Evolutionary conservation across 1,140 invertebrate species (phyloP).

Genomic region (Tetramorium parvispinum): DNA sequence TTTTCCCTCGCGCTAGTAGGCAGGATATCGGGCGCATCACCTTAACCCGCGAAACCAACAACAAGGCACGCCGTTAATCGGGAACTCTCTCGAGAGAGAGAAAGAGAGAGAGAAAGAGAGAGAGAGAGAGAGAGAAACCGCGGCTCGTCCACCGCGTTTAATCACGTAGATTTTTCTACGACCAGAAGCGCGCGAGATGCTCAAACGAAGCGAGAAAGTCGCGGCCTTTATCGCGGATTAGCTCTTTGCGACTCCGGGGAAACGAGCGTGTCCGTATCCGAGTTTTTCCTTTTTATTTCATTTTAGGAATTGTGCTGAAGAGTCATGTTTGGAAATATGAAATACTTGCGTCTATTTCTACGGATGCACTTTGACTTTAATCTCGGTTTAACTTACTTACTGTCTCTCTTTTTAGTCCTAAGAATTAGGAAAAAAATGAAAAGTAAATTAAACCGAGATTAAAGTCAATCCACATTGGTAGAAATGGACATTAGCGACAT

Average conservation of each 20-base stretch:
- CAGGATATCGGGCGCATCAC: constrained; percentile 27
- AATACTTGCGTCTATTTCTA: too few species aligned
- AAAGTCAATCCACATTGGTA: too few species aligned
- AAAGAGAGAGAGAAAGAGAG: too few species aligned
- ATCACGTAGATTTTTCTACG: background rate
- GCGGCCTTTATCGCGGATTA: background rate
- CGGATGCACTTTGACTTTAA: too few species aligned
- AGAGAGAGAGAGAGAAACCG: background rate
- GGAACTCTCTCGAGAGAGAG: background rate
- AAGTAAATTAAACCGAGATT: too few species aligned
- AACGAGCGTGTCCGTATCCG: background rate
- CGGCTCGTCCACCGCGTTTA: constrained; percentile 4
- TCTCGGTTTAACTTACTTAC: too few species aligned
- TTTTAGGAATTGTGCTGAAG: background rate
- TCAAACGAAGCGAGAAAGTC: background rate
- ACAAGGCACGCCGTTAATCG: constrained; percentile 17
- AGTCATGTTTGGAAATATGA: background rate
- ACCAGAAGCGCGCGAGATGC: background rate
- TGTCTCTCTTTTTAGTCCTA: too few species aligned
- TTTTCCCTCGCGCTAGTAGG: constrained; percentile 35
- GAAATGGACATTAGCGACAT: too few species aligned
- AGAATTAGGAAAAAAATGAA: too few species aligned
- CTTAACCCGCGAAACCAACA: constrained; percentile 16
- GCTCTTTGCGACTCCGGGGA: background rate
- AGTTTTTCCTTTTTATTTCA: background rate